Evolutionary conservation across 2,888 invertebrate species (phyloP).

Genomic region (Acronicta alni): DNA sequence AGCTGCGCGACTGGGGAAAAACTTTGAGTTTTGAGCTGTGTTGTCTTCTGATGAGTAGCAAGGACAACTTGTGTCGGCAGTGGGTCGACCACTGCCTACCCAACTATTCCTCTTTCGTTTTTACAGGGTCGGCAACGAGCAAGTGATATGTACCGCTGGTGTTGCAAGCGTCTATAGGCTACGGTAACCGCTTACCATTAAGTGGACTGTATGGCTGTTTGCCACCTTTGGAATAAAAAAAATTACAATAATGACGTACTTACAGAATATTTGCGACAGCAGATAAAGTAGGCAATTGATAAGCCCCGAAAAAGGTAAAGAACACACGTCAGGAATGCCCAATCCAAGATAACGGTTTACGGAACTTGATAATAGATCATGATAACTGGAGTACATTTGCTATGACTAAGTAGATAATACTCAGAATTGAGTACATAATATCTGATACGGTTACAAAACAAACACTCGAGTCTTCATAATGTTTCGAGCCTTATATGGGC

Average conservation of each 20-base stretch:
- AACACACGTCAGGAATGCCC: conserved; percentile 19
- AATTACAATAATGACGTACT: background rate
- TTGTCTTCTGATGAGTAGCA: too few species aligned
- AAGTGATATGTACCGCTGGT: too few species aligned
- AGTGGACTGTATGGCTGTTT: too few species aligned
- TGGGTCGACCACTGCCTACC: too few species aligned
- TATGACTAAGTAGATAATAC: conserved; percentile 32
- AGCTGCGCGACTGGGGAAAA: too few species aligned
- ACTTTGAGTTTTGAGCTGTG: too few species aligned
- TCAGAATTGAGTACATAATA: conserved; percentile 35
- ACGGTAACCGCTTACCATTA: too few species aligned
- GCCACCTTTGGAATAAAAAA: too few species aligned
- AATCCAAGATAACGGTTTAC: conserved; percentile 24
- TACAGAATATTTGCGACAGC: background rate
- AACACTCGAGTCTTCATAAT: background rate
- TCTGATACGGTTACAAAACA: conserved; percentile 27
- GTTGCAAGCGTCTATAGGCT: too few species aligned
- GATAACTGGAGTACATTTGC: background rate
- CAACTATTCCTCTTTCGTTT: too few species aligned
- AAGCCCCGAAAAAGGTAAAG: conserved; percentile 8
- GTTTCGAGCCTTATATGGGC: conserved; percentile 38
- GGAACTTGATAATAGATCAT: conserved; percentile 38
- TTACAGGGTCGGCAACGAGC: too few species aligned
- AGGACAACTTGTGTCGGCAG: too few species aligned
- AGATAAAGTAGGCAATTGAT: background rate